phyloP scores from a whole-genome alignment of 2,888 invertebrate genomes.

The Rhagonycha lutea region DNA sequence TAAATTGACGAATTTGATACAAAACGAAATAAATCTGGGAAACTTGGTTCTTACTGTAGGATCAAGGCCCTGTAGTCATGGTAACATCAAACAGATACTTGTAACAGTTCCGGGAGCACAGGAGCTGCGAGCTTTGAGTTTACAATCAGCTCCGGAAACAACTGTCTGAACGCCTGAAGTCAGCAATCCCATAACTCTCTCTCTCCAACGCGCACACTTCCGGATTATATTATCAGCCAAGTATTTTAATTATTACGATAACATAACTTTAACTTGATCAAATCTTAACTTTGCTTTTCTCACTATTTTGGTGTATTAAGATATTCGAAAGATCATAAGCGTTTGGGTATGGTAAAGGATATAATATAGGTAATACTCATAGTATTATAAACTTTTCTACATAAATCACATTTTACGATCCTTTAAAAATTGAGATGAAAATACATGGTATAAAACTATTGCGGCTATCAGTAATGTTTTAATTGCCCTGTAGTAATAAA shows the following conservation, averaged over 20 bases:
- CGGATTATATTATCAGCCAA: constrained; percentile 22
- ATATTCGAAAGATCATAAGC: background rate
- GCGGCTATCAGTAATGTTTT: constrained; percentile 36
- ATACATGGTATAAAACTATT: constrained; percentile 22
- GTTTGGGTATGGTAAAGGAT: too few relatives aligned
- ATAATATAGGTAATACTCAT: too few relatives aligned
- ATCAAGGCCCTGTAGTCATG: constrained; percentile 35
- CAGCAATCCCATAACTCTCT: constrained; percentile 45
- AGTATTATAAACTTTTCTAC: background rate
- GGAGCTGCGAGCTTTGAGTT: constrained; percentile 40
- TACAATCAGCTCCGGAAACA: constrained; percentile 51
- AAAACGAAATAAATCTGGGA: constrained; percentile 8
- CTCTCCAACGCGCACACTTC: constrained; percentile 39
- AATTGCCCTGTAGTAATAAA: constrained; percentile 37
- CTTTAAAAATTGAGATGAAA: constrained; percentile 4
- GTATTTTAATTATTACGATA: constrained; percentile 21
- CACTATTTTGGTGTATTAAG: background rate
- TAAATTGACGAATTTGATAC: constrained; percentile 8
- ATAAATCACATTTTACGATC: background rate
- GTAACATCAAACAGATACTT: constrained; percentile 42
- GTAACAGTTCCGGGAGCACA: constrained; percentile 37
- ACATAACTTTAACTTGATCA: background rate
- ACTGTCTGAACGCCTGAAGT: constrained; percentile 48
- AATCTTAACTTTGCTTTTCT: background rate
- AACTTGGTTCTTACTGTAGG: constrained; percentile 9